Evolutionary conservation across 2,113 vertebrate genomes (phyloP).

Genomic region (Lepidothrix coronata): DNA sequence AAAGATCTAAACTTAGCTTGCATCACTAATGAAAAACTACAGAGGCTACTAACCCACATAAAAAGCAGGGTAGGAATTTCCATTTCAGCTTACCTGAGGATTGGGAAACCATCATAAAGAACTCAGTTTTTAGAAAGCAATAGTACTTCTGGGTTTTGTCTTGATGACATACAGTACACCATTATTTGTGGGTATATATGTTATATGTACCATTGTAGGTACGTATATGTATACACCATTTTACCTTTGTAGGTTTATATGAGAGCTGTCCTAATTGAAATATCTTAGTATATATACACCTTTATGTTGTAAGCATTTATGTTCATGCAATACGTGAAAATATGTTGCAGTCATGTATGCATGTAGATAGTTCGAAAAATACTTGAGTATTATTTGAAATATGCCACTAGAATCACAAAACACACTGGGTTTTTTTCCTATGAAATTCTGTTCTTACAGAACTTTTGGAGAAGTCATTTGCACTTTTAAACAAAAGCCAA

Average conservation of each 20-base stretch:
- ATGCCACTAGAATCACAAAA: not conserved
- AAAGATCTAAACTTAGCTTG: not conserved
- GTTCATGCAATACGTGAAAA: not conserved
- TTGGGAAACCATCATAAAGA: not conserved
- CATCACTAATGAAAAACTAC: not conserved
- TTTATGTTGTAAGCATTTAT: not conserved
- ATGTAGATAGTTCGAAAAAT: not conserved
- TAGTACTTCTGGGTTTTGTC: not conserved
- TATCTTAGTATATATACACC: not conserved
- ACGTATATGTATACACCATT: not conserved
- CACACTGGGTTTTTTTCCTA: rapidly evolving
- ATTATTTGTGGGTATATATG: rapidly evolving
- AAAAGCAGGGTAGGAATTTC: not conserved
- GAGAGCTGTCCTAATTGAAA: not conserved
- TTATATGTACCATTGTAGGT: not conserved
- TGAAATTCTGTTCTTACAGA: constrained; percentile 67
- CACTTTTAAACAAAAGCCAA: constrained; percentile 84
- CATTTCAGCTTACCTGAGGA: not conserved
- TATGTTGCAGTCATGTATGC: rapidly evolving
- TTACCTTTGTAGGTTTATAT: not conserved
- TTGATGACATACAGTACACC: not conserved
- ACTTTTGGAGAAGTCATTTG: constrained; percentile 85
- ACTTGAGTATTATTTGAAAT: not conserved
- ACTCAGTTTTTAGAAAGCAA: not conserved
- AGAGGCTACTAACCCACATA: not conserved